Evolutionary conservation across 2,888 invertebrate species (phyloP).

Genomic region (Ormyrus pomaceus): DNA sequence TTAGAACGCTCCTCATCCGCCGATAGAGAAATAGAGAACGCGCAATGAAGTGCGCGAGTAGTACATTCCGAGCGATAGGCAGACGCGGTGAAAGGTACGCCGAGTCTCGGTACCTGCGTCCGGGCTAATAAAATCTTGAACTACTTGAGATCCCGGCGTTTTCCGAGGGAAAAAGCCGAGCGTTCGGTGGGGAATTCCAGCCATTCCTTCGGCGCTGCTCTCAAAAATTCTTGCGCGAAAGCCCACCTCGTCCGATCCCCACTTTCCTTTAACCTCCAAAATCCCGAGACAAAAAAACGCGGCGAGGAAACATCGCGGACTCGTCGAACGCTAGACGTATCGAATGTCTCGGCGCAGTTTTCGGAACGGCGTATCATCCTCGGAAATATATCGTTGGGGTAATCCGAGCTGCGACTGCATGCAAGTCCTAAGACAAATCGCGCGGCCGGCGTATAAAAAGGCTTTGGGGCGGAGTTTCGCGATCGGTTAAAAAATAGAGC

Average conservation of each 20-base stretch:
- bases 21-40: conserved; percentile 59
- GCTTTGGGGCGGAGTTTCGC: conserved; percentile 16
- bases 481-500: conserved; percentile 53
- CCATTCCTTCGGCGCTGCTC: too few relatives aligned
- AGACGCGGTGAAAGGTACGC: conserved; percentile 61
- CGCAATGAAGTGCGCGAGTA: conserved; percentile 62
- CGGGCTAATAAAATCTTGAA: neutral
- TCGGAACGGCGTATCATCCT: conserved; percentile 4
- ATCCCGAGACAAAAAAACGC: neutral
- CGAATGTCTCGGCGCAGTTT: conserved; percentile 3
- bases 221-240: conserved; percentile 17
- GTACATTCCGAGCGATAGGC: conserved; percentile 67
- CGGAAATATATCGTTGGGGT: conserved; percentile 11
- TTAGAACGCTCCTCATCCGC: too few relatives aligned
- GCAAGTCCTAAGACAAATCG: conserved; percentile 30
- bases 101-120: conserved; percentile 29
- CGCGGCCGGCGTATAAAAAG: conserved; percentile 18
- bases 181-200: too few relatives aligned
- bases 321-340: neutral
- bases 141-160: conserved; percentile 7
- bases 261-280: too few relatives aligned
- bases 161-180: too few relatives aligned
- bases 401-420: conserved; percentile 36
- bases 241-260: too few relatives aligned
- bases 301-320: neutral